Evolutionary conservation across 2,113 vertebrate genomes (phyloP).

Genomic region (Cathartes aura): DNA sequence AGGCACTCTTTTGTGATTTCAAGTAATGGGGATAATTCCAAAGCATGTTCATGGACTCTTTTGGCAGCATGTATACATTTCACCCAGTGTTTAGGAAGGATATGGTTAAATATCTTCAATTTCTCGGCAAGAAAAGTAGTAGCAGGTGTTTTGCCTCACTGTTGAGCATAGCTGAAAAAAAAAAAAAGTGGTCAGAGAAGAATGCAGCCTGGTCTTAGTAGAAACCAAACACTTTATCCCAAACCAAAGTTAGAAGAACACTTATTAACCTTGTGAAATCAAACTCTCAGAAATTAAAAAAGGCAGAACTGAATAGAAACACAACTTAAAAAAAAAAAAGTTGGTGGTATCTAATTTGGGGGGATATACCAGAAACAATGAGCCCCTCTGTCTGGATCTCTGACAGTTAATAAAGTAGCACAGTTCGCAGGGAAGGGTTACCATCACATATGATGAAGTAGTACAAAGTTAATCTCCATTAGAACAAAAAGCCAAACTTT

Average conservation of each 20-base stretch:
- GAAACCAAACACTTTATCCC: conserved; percentile 51
- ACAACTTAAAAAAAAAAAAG: background rate
- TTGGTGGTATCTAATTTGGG: background rate
- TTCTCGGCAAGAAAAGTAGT: background rate
- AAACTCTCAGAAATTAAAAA: background rate
- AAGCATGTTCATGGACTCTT: background rate
- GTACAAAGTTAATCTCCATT: background rate
- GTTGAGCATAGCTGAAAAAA: background rate
- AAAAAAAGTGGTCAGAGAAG: background rate
- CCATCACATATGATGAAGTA: background rate
- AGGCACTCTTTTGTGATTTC: background rate
- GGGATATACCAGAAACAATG: background rate
- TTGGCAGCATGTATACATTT: background rate
- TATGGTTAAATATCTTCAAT: background rate
- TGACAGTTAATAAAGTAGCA: background rate
- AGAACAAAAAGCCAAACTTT: background rate
- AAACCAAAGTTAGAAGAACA: background rate
- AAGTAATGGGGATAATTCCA: background rate
- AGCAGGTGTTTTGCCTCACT: conserved; percentile 43
- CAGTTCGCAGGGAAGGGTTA: background rate
- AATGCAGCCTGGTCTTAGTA: conserved; percentile 23
- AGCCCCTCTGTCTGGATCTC: background rate
- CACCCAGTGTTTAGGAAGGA: background rate
- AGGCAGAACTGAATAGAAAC: background rate
- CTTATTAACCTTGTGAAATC: background rate